Evolutionary conservation across 2,797 vertebrate species (phyloP).

Genomic region (Nannoperca australis): DNA sequence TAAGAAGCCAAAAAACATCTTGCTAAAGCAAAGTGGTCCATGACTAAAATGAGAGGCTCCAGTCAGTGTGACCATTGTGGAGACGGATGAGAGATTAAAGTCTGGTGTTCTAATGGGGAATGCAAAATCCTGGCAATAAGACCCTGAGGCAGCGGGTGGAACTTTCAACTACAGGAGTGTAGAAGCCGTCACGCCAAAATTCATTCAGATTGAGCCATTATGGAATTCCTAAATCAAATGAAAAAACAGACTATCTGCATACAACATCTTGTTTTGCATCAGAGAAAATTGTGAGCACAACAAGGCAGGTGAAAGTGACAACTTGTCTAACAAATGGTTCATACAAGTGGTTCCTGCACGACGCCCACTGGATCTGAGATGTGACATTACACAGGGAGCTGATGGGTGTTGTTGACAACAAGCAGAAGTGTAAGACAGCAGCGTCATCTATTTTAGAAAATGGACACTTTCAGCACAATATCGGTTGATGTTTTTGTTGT

Average conservation of each 20-base stretch:
- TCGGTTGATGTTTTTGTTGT: not conserved
- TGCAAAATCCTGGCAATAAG: not conserved
- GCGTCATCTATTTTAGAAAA: not conserved
- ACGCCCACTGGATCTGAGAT: not conserved
- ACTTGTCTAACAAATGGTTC: not conserved
- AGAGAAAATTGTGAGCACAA: not conserved
- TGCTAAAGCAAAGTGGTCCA: not conserved
- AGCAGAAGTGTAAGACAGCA: not conserved
- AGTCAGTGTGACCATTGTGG: not conserved
- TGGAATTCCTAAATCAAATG: not conserved
- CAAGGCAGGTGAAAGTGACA: not conserved
- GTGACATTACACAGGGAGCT: not conserved
- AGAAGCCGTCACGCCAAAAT: not conserved
- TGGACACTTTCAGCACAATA: not conserved
- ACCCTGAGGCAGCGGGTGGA: not conserved
- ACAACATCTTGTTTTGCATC: not conserved
- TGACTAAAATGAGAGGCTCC: not conserved
- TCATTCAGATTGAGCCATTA: not conserved
- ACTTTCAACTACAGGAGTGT: not conserved
- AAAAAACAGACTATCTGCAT: not conserved
- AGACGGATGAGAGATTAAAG: not conserved
- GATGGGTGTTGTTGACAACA: not conserved
- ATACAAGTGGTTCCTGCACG: not conserved
- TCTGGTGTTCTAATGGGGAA: not conserved
- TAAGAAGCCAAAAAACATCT: not conserved